Conservation (phyloP, 2,797 vertebrate genomes). For the Mionectes olivaceus region DNA sequence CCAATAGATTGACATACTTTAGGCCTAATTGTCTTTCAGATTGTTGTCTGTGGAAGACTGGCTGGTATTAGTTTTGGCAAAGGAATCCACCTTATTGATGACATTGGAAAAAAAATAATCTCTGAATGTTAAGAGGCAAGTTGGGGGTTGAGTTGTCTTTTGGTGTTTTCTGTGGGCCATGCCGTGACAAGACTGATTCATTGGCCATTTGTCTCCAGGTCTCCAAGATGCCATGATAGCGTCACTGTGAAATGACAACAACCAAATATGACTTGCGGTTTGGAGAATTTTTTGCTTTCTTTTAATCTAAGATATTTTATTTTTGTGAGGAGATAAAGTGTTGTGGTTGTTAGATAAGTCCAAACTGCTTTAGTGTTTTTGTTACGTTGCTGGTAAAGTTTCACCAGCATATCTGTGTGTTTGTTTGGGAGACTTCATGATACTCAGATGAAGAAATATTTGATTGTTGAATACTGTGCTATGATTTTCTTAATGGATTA, state of each 20-base stretch:
- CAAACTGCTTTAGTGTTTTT: background rate
- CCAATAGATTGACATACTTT: background rate
- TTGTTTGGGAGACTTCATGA: background rate
- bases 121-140: background rate
- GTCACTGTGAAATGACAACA: background rate
- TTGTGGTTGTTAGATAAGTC: background rate
- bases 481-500: background rate
- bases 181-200: background rate
- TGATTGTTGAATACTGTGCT: background rate
- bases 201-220: background rate
- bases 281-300: background rate
- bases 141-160: background rate
- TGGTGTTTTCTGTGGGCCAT: background rate
- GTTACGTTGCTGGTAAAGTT: background rate
- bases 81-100: background rate
- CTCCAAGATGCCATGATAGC: background rate
- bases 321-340: background rate
- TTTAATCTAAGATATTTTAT: background rate
- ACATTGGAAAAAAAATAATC: background rate
- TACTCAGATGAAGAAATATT: slow-evolving; percentile 1
- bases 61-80: background rate
- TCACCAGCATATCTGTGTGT: background rate
- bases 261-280: background rate
- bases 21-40: background rate
- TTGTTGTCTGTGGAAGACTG: background rate